Evolutionary conservation across 2,113 vertebrate species (phyloP).

Genomic region (Bos indicus): DNA sequence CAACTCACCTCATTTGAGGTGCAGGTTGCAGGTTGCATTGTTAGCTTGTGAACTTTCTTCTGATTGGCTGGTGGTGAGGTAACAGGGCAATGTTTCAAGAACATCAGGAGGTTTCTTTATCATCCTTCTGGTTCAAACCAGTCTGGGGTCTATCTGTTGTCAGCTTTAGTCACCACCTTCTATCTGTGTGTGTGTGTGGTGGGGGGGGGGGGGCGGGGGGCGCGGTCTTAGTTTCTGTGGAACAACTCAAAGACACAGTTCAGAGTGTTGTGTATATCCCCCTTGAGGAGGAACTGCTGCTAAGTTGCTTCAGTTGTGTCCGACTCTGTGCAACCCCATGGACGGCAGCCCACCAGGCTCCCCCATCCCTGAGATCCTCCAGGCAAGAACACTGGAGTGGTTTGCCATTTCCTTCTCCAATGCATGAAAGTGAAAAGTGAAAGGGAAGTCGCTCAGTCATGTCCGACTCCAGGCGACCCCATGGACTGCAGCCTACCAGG

Average conservation of each 20-base stretch:
- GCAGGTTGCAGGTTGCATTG: not conserved
- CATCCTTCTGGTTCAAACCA: not conserved
- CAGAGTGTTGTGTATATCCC: not conserved
- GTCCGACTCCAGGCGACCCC: too few species aligned
- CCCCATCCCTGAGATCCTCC: too few species aligned
- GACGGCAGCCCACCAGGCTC: too few species aligned
- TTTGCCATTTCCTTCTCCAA: too few species aligned
- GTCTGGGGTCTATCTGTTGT: not conserved
- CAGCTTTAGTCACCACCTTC: not conserved
- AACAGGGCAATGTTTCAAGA: not conserved
- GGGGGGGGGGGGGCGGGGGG: rapidly evolving
- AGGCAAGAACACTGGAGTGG: too few species aligned
- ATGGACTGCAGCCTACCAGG: too few species aligned
- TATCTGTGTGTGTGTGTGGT: not conserved
- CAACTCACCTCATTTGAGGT: not conserved
- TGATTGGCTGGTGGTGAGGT: not conserved
- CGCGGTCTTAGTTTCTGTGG: not conserved
- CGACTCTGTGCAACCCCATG: too few species aligned
- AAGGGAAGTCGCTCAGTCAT: too few species aligned
- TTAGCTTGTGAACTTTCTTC: not conserved
- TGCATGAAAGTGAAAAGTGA: too few species aligned
- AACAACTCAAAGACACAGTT: not conserved
- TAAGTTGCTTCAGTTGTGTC: too few species aligned
- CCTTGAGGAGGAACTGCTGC: not conserved
- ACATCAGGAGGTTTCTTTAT: not conserved